Evolutionary conservation across 2,888 invertebrate species (phyloP).

Genomic region (Drosophila percnosoma): DNA sequence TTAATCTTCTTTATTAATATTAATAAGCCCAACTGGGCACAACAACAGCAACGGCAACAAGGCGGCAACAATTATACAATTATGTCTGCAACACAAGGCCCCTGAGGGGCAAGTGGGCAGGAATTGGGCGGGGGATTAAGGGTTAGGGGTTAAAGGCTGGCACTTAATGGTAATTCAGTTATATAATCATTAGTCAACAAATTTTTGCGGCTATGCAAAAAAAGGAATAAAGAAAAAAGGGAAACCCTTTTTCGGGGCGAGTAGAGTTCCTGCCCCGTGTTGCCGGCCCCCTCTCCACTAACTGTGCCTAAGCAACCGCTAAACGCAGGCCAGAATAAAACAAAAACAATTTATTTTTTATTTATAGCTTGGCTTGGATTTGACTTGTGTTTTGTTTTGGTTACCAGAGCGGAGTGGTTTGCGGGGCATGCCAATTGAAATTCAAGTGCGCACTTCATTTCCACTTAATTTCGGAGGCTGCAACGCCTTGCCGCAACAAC

Average conservation of each 20-base stretch:
- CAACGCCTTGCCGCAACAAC: constrained; percentile 61
- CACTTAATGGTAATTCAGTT: constrained; percentile 77
- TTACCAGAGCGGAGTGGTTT: not conserved
- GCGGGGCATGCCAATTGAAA: constrained; percentile 68
- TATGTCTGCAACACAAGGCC: constrained; percentile 17
- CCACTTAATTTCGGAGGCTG: constrained; percentile 77
- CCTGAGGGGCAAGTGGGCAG: constrained; percentile 20
- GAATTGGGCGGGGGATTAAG: not conserved
- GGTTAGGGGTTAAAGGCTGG: not conserved
- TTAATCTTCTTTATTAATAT: constrained; percentile 79
- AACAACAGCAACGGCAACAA: constrained; percentile 44
- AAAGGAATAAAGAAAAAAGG: not conserved
- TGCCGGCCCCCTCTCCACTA: not conserved
- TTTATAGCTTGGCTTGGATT: constrained; percentile 51
- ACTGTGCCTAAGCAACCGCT: constrained; percentile 34
- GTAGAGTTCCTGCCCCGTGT: not conserved
- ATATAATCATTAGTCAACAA: constrained; percentile 78
- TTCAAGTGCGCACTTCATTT: constrained; percentile 76
- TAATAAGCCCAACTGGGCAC: constrained; percentile 57
- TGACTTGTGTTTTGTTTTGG: constrained; percentile 18
- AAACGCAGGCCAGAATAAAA: constrained; percentile 19
- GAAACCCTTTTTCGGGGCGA: constrained; percentile 34
- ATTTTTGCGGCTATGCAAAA: constrained; percentile 7
- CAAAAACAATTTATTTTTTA: constrained; percentile 48
- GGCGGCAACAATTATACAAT: constrained; percentile 58